Conservation (phyloP, 2,888 invertebrate species). For the Callosobruchus maculatus region DNA sequence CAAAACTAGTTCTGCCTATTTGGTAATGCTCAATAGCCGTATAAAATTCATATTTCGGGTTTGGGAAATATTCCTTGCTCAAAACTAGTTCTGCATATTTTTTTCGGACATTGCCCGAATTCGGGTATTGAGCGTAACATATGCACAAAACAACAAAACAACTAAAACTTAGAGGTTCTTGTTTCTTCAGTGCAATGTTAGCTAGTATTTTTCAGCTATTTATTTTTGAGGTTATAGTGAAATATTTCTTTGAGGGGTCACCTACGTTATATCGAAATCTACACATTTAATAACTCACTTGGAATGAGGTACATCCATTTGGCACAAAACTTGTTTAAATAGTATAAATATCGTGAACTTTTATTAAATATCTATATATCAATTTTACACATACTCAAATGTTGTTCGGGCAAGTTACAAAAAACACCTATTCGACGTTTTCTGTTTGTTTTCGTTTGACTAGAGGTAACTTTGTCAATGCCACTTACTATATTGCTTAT, state of each 20-base stretch:
- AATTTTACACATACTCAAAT: conserved; percentile 9
- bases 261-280: conserved; percentile 29
- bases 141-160: too few species aligned
- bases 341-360: conserved; percentile 21
- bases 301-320: conserved; percentile 73
- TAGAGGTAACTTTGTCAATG: conserved; percentile 42
- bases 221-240: not conserved
- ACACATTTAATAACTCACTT: conserved; percentile 29
- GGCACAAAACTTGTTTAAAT: conserved; percentile 58
- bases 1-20: too few species aligned
- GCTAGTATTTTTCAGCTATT: not conserved
- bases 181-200: too few species aligned
- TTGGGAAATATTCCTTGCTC: too few species aligned
- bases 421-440: not conserved
- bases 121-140: too few species aligned
- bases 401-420: conserved; percentile 3
- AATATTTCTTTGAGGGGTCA: conserved; percentile 9
- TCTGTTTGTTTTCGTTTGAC: conserved; percentile 33
- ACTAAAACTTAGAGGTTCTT: too few species aligned
- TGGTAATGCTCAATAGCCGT: too few species aligned
- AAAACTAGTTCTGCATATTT: too few species aligned
- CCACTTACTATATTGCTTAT: conserved; percentile 41
- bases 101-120: too few species aligned
- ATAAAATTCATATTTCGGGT: too few species aligned
- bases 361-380: conserved; percentile 13